Base-by-base conservation (phyloP, 2,888 invertebrate genomes). In the Drosophila barbarae region DNA sequence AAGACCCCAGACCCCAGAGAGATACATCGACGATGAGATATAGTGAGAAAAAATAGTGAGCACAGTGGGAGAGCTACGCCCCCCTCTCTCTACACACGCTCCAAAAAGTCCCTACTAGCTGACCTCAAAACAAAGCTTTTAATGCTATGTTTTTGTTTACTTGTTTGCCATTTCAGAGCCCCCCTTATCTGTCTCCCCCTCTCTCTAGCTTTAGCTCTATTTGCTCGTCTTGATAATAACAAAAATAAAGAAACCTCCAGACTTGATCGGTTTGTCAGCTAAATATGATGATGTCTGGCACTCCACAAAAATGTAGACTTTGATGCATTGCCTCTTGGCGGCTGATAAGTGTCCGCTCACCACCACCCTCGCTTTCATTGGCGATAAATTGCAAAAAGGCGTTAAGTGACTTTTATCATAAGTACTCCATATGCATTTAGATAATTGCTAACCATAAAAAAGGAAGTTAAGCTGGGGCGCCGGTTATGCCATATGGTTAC, bases 81-180 rank as follows among this genome's bases (percentile, higher is more conserved):
- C 52, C 42, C 50, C 3, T 44, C 32, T 32, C 68, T 57, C 60
- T 60, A 67, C 71, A 71, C 65, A 47, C 36, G 36, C 49, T 21
- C 12, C 2, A 21, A 23, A 44, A 41, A 46, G 36, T 10, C 35
- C 35, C 60, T 35, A 57, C 55, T 38, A 61, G 70, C 63, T 69
- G 81, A 81, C 81, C 79, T 79, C 72, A 79, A 77, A 78, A 76
- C 67, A 49, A 41, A 57, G 69, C 69, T 64, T 68, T 66, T 47
- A 26, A 42, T 42, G 65, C 42, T 46, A 51, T 68, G 69, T 69
- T 69, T 53, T 69, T 68, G 56, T 64, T 68, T 68, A 59, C 59
- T 66, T 59, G 49, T 44, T 65, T 65, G 60, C 60, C 60, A 63
- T 63, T 60, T 59, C 18, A 30, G 26, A 32, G 9, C n/a, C 60